Evolutionary conservation across 2,113 vertebrate species (phyloP).

Genomic region (Thalassoma bifasciatum): DNA sequence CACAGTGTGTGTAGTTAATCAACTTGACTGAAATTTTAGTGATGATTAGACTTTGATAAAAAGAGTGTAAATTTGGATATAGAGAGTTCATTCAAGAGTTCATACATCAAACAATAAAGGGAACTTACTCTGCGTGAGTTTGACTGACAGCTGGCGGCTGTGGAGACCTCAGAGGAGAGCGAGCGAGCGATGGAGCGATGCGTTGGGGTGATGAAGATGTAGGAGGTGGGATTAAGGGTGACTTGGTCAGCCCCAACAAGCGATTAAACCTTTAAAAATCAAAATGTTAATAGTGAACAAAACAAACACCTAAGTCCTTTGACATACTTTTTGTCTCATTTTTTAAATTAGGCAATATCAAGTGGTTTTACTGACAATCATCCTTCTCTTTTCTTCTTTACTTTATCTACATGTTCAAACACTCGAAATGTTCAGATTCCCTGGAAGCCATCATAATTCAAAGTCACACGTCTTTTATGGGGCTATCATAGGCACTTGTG

Average conservation of each 20-base stretch:
- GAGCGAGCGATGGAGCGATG: slow-evolving; percentile 39
- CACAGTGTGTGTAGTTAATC: too few relatives aligned
- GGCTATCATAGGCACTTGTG: neutral
- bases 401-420: neutral
- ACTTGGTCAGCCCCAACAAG: slow-evolving; percentile 79
- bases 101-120: neutral
- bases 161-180: slow-evolving; percentile 56
- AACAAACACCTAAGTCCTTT: neutral
- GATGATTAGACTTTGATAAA: neutral
- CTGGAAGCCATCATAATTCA: neutral
- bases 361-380: neutral
- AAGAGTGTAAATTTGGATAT: neutral
- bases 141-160: slow-evolving; percentile 53
- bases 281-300: slow-evolving; percentile 1
- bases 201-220: slow-evolving; percentile 28
- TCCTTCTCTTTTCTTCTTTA: neutral
- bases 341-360: too few relatives aligned
- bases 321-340: too few relatives aligned
- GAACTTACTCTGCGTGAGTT: slow-evolving; percentile 73
- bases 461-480: neutral
- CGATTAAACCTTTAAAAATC: slow-evolving; percentile 80
- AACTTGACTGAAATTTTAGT: neutral
- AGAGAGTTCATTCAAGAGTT: neutral
- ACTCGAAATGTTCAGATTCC: neutral
- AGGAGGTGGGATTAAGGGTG: slow-evolving; percentile 68